Conservation (phyloP, 1,140 invertebrate genomes). For the Drosophila varians region DNA sequence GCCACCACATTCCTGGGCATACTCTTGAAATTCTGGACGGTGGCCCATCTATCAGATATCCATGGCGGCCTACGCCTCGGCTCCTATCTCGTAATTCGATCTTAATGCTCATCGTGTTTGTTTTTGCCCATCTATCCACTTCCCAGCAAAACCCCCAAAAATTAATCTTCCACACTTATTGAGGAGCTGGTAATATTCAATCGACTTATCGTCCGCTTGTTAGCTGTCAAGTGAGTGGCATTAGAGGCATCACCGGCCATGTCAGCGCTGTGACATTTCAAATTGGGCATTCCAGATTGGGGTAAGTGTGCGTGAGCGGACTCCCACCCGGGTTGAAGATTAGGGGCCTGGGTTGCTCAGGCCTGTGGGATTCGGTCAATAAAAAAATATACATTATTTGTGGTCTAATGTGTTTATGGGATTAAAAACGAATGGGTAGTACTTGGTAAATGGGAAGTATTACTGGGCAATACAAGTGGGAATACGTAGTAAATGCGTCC, state of each 20-base stretch:
- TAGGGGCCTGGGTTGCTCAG: constrained; percentile 3
- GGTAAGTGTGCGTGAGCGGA: constrained; percentile 9
- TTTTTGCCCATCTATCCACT: constrained; percentile 15
- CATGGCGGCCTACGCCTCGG: constrained; percentile 47
- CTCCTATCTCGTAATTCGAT: constrained; percentile 74
- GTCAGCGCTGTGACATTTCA: constrained; percentile 70
- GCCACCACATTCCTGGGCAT: constrained; percentile 62
- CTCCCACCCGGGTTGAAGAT: not conserved
- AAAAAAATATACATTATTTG: constrained; percentile 24
- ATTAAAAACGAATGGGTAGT: not conserved
- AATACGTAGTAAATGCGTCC: not conserved
- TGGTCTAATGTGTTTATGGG: constrained; percentile 9
- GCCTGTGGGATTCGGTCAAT: constrained; percentile 28
- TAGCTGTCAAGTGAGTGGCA: constrained; percentile 75
- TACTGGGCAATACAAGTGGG: not conserved
- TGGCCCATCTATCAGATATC: constrained; percentile 35
- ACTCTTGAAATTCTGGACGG: constrained; percentile 24
- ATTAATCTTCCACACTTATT: constrained; percentile 68
- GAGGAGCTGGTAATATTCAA: constrained; percentile 64
- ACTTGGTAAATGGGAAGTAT: not conserved
- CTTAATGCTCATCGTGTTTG: constrained; percentile 78
- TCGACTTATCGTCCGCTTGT: constrained; percentile 76
- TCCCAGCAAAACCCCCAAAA: constrained; percentile 46
- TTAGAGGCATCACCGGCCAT: constrained; percentile 52
- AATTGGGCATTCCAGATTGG: constrained; percentile 74